These are phyloP conservation scores for Toxotes jaculatrix DNA, from an alignment of 2,113 vertebrate genomes.

Conservation along the genomic window DNA sequence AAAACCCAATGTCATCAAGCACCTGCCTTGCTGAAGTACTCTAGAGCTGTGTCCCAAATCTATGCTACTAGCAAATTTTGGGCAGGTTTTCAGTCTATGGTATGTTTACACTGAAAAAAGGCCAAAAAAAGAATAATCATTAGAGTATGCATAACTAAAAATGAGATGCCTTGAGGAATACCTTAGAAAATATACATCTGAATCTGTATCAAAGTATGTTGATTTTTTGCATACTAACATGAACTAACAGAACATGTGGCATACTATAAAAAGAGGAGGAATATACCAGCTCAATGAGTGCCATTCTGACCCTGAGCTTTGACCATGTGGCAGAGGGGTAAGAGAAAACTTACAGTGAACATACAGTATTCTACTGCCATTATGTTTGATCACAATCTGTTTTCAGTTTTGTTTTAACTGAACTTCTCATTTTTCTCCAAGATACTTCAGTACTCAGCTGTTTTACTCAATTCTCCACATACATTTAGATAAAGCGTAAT, in stretches of 20 bases:
- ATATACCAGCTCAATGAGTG: not conserved
- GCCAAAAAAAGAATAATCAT: too few relatives aligned
- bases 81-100: too few relatives aligned
- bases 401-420: not conserved
- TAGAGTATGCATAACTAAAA: too few relatives aligned
- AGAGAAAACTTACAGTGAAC: not conserved
- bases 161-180: too few relatives aligned
- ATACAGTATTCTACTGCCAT: not conserved
- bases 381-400: not conserved
- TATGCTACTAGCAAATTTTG: not conserved
- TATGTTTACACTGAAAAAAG: too few relatives aligned
- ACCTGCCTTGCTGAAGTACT: not conserved
- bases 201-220: too few relatives aligned
- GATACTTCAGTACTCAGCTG: not conserved
- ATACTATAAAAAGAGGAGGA: not conserved
- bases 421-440: not conserved
- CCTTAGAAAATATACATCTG: too few relatives aligned
- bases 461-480: not conserved
- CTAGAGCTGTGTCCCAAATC: not conserved
- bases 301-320: slow-evolving; percentile 1
- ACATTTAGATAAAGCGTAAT: too few relatives aligned
- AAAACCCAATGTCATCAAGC: not conserved
- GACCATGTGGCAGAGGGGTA: not conserved
- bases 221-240: too few relatives aligned
- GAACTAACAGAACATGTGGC: not conserved